phyloP scores from a whole-genome alignment of 2,797 vertebrate genomes.

The Natrix natrix region DNA sequence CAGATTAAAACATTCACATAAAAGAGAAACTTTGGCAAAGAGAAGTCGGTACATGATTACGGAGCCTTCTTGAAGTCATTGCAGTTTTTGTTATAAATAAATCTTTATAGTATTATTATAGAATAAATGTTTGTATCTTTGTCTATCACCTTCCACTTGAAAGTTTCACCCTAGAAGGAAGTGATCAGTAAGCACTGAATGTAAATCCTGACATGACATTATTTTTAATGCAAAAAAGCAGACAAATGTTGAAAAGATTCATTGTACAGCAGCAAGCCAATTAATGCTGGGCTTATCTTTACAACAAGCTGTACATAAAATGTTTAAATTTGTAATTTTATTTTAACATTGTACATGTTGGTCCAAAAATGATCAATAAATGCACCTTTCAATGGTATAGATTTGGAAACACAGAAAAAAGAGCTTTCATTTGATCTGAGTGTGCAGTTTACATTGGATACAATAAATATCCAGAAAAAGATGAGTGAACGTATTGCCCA shows the following conservation, averaged over 20 bases:
- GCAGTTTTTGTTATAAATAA: background rate
- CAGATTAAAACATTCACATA: slow-evolving; percentile 8
- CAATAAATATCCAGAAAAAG: slow-evolving; percentile 96
- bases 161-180: slow-evolving; percentile 46
- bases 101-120: background rate
- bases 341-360: slow-evolving; percentile 63
- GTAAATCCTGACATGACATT: slow-evolving; percentile 55
- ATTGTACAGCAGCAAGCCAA: slow-evolving; percentile 58
- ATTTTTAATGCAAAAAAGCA: slow-evolving; percentile 63
- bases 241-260: slow-evolving; percentile 63
- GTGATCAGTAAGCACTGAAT: slow-evolving; percentile 41
- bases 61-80: background rate
- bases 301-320: slow-evolving; percentile 65
- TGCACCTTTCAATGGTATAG: slow-evolving; percentile 63
- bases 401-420: slow-evolving; percentile 57
- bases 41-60: slow-evolving; percentile 28
- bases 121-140: slow-evolving; percentile 23
- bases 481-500: slow-evolving; percentile 92
- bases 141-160: slow-evolving; percentile 41
- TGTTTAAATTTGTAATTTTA: slow-evolving; percentile 46
- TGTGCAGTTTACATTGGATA: slow-evolving; percentile 83
- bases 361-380: slow-evolving; percentile 65
- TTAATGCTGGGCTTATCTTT: slow-evolving; percentile 48
- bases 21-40: slow-evolving; percentile 22
- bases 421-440: slow-evolving; percentile 40